A percentile compares a stretch with the other conserved stretches of the same genome.
These are phyloP conservation scores for Oophaga pumilio DNA, from an alignment of 2,113 vertebrate genomes.

Conservation along the genomic window DNA sequence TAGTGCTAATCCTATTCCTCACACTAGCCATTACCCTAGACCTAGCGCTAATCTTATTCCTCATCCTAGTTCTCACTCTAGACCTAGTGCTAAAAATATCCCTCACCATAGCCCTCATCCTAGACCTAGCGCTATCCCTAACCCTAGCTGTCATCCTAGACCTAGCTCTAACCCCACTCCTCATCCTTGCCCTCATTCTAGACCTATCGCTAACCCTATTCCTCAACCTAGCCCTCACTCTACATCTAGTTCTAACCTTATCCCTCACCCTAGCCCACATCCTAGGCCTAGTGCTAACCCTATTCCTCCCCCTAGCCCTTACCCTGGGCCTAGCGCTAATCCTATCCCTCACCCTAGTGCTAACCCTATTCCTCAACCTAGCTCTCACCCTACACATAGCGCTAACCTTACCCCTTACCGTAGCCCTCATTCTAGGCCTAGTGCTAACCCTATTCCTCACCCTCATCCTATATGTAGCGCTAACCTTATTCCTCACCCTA, in stretches of 20 bases:
- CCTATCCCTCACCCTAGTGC: not conserved
- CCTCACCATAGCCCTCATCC: constrained; percentile 28
- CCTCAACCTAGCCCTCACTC: constrained; percentile 11
- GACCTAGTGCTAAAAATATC: constrained; percentile 55
- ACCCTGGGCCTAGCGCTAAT: too few species aligned
- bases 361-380: constrained; percentile 50
- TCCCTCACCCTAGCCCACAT: too few species aligned
- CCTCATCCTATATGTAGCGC: too few species aligned
- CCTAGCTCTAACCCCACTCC: too few species aligned
- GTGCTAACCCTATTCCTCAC: too few species aligned
- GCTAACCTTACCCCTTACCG: constrained; percentile 57
- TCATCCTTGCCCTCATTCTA: constrained; percentile 53
- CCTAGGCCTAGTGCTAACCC: too few species aligned
- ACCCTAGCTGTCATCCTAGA: too few species aligned
- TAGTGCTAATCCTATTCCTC: constrained; percentile 52
- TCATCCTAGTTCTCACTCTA: constrained; percentile 51
- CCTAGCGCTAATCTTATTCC: too few species aligned
- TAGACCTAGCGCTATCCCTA: constrained; percentile 34
- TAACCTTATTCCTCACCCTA: too few species aligned
- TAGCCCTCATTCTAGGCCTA: constrained; percentile 43
- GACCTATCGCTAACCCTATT: constrained; percentile 35
- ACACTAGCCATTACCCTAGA: constrained; percentile 44
- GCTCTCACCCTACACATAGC: constrained; percentile 58
- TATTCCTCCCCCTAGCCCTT: too few species aligned
- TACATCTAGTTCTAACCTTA: constrained; percentile 11